Conservation (phyloP, 37 sponge, comb jelly and placozoan genomes). For the Geodia barretti region DNA sequence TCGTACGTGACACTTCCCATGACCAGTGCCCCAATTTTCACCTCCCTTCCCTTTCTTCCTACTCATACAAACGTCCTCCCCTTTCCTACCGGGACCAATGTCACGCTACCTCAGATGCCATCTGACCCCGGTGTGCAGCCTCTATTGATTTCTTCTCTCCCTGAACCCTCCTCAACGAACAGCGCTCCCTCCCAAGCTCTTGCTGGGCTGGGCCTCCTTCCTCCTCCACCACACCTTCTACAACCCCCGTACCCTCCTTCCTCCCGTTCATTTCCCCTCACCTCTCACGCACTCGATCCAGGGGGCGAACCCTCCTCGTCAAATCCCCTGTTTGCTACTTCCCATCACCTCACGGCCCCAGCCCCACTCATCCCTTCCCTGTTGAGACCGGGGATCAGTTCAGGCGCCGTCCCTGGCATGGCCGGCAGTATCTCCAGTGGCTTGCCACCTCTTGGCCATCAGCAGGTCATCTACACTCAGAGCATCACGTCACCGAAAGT, state of each 20-base stretch:
- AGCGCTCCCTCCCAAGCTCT: not conserved
- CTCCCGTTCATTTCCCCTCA: not conserved
- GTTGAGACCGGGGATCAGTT: not conserved
- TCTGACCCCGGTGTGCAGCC: not conserved
- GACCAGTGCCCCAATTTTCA: not conserved
- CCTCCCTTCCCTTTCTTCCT: not conserved
- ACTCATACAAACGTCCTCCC: not conserved
- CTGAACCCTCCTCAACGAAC: not conserved
- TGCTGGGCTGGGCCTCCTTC: not conserved
- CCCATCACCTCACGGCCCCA: not conserved
- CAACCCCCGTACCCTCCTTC: not conserved
- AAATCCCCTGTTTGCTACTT: no score
- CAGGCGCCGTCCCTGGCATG: not conserved
- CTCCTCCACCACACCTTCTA: not conserved
- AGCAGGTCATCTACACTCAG: slow-evolving; percentile 1
- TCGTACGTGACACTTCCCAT: not conserved
- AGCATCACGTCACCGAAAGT: slow-evolving; percentile 1
- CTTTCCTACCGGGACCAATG: not conserved
- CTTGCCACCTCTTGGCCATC: not conserved
- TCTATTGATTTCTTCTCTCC: not conserved
- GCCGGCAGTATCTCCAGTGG: not conserved
- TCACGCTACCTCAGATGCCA: not conserved
- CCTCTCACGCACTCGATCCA: not conserved
- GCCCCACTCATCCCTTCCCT: not conserved
- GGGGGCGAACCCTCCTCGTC: no score